Evolutionary conservation across 1,140 invertebrate genomes (phyloP).

Genomic region (Xylocopa sonorina): DNA sequence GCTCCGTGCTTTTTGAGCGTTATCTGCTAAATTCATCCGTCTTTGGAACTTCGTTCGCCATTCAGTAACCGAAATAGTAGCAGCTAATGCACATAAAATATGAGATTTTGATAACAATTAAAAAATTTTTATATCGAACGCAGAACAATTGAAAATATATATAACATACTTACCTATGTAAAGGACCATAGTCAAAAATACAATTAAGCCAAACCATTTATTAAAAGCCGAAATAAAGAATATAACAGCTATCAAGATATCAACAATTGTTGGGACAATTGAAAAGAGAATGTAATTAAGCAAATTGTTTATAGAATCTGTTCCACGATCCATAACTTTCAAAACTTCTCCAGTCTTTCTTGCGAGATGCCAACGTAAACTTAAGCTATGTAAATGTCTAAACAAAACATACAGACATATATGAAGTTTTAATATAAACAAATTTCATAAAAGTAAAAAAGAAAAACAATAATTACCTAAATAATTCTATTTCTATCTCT

Average conservation of each 20-base stretch:
- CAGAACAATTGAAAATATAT: constrained; percentile 9
- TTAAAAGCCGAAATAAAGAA: constrained; percentile 95
- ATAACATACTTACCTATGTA: constrained; percentile 92
- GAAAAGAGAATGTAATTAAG: constrained; percentile 94
- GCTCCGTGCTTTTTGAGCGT: constrained; percentile 93
- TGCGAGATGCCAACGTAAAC: constrained; percentile 94
- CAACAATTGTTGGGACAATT: constrained; percentile 95
- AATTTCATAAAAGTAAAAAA: constrained; percentile 34
- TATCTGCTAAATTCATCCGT: constrained; percentile 96
- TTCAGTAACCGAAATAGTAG: constrained; percentile 94
- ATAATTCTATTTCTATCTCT: constrained; percentile 89
- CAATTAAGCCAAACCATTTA: constrained; percentile 96
- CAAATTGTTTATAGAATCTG: constrained; percentile 96
- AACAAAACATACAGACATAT: no score
- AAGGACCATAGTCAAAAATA: constrained; percentile 94
- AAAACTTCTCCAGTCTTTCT: constrained; percentile 98
- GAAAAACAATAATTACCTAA: constrained; percentile 69
- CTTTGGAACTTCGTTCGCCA: constrained; percentile 97
- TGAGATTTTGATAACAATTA: constrained; percentile 5
- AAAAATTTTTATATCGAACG: neutral
- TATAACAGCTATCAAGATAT: constrained; percentile 95
- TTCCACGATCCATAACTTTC: constrained; percentile 96
- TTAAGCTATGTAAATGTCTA: constrained; percentile 92
- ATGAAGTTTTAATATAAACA: no score
- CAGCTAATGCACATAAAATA: constrained; percentile 81